Percentiles rank a stretch among this genome's conserved stretches.
These are phyloP conservation scores for Chanos chanos DNA, from an alignment of 2,797 vertebrate species.

Conservation along the genomic window DNA sequence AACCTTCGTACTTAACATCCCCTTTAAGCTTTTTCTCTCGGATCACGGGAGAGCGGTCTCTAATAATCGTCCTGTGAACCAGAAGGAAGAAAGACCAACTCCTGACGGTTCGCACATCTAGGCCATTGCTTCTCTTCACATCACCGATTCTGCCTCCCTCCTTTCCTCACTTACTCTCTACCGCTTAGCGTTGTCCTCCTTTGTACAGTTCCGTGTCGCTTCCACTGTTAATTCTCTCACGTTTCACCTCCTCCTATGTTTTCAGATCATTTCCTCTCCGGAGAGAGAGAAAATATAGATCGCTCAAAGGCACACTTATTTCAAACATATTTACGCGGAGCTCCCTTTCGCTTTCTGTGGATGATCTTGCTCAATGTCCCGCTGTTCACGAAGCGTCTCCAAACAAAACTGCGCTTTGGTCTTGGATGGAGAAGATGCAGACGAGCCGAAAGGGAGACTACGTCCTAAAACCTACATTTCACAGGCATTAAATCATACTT, in stretches of 20 bases:
- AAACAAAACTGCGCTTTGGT: too few relatives aligned
- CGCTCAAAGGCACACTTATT: conserved; percentile 45
- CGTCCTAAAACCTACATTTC: conserved; percentile 34
- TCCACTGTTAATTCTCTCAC: conserved; percentile 51
- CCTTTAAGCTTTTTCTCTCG: conserved; percentile 53
- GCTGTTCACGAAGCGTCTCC: conserved; percentile 44
- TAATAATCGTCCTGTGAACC: conserved; percentile 42
- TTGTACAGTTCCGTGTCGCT: conserved; percentile 41
- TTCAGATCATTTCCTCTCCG: conserved; percentile 31
- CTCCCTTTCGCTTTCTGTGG: conserved; percentile 51
- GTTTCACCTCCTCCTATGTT: conserved; percentile 39
- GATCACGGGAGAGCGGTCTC: conserved; percentile 21
- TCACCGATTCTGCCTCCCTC: conserved; percentile 22
- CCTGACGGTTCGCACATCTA: conserved; percentile 53
- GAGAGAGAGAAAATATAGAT: conserved; percentile 36
- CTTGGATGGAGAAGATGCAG: too few relatives aligned
- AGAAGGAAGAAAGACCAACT: conserved; percentile 51
- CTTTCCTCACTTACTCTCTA: not conserved
- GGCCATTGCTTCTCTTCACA: conserved; percentile 51
- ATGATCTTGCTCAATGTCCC: conserved; percentile 36
- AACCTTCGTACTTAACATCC: conserved; percentile 23
- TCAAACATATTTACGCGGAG: conserved; percentile 56
- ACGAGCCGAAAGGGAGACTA: too few relatives aligned
- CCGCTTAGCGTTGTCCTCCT: conserved; percentile 12
- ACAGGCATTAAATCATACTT: not conserved